Evolutionary conservation across 2,888 invertebrate genomes (phyloP), one percentile per base, ranked within the genome.

Genomic region (Baccha elongata): DNA sequence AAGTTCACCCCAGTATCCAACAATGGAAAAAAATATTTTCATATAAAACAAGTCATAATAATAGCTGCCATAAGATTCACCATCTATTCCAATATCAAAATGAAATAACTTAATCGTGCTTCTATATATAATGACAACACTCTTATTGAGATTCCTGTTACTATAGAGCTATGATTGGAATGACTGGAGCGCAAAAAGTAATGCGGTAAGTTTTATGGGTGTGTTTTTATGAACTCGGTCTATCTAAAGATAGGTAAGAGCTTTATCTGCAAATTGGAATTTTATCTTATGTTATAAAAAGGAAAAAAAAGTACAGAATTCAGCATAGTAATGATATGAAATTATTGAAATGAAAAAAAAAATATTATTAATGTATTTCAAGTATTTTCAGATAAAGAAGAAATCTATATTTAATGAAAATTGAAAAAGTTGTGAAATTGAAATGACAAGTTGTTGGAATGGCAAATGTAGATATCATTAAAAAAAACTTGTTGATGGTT

Each of bases 141-240:
- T 35, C 19, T 53, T 37, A 40, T 58, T 40, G 55, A 58, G 21
- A 26, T 58, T 40, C 40, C 10, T 26, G n/a, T 17, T 7, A 11
- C 13, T 23, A 21, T 13, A n/a, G n/a, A n/a, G n/a, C 55, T 17
- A 19, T 8, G 40, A 58, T 53, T 53, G 53, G 19, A 58, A 58
- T 58, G 55, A 37, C 23, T 58, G 40, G 40, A 37, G 40, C 40
- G 55, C 40, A 58, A 40, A 46, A 15, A 15, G 23, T 40, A 23
- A 58, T 40, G 8, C 15, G 23, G 15, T 2, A n/a, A 37, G 19
- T 37, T 21, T 37, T n/a, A 6, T 32, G 8, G 29, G 26, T 17
- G 19, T 17, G 19, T 15, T 0, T 1, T 19, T 4, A 8, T 32
- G 29, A 32, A 6, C 29, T 17, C 23, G 37, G 13, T n/a, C 29